Conservation (phyloP, 2,113 vertebrate genomes). For the Maccullochella peelii region DNA sequence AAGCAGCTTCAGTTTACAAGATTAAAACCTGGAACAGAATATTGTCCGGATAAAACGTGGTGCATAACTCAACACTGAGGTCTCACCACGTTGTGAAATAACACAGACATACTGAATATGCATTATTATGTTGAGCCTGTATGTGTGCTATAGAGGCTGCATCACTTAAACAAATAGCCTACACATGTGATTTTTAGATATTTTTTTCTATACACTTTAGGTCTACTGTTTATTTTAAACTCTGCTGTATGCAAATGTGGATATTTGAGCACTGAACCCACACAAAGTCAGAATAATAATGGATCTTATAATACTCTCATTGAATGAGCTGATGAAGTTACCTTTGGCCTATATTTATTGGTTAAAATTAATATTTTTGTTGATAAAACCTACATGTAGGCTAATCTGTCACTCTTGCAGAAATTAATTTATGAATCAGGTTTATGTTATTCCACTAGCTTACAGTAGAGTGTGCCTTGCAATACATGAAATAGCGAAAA, state of each 20-base stretch:
- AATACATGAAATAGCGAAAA: background rate
- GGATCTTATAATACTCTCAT: background rate
- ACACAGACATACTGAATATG: background rate
- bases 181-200: background rate
- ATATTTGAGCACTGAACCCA: background rate
- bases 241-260: background rate
- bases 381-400: background rate
- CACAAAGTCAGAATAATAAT: background rate
- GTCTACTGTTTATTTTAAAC: background rate
- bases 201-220: background rate
- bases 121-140: background rate
- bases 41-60: background rate
- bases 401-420: background rate
- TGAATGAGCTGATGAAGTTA: background rate
- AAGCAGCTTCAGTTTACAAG: conserved; percentile 22
- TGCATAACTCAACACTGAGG: background rate
- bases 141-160: background rate
- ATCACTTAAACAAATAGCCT: background rate
- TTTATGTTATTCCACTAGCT: background rate
- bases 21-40: conserved; percentile 26
- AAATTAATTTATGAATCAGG: background rate
- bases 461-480: background rate
- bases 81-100: background rate
- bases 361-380: background rate
- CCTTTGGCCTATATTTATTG: background rate